Evolutionary conservation across 1,140 invertebrate genomes (phyloP).

Genomic region (Drosophila varians): DNA sequence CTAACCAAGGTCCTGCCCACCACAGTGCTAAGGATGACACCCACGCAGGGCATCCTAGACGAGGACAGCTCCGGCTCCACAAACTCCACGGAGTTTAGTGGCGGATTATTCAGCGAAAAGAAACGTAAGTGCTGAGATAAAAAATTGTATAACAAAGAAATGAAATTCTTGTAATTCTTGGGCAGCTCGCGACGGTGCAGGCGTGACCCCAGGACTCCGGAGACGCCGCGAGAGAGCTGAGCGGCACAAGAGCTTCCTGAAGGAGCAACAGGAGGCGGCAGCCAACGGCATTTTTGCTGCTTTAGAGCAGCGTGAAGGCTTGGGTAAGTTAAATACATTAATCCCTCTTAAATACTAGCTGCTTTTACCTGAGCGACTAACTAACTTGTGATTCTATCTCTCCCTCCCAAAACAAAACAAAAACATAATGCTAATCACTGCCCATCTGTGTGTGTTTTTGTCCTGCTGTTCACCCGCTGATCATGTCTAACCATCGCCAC

Average conservation of each 20-base stretch:
- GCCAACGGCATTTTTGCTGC: slow-evolving; percentile 85
- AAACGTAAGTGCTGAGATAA: slow-evolving; percentile 53
- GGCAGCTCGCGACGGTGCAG: slow-evolving; percentile 83
- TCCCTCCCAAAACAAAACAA: slow-evolving; percentile 27
- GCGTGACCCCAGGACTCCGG: slow-evolving; percentile 90
- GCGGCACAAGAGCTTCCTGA: slow-evolving; percentile 91
- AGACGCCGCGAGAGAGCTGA: slow-evolving; percentile 90
- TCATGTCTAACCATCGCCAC: slow-evolving; percentile 62
- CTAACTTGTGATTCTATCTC: slow-evolving; percentile 68
- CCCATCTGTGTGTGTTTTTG: slow-evolving; percentile 38
- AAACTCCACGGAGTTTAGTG: slow-evolving; percentile 76
- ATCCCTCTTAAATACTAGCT: slow-evolving; percentile 27
- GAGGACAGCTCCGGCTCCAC: slow-evolving; percentile 83
- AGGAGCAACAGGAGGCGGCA: slow-evolving; percentile 89
- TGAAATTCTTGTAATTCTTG: not conserved
- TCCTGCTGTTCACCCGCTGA: slow-evolving; percentile 68
- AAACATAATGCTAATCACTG: slow-evolving; percentile 55
- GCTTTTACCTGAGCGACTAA: slow-evolving; percentile 40
- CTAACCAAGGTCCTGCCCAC: slow-evolving; percentile 73
- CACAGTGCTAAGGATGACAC: slow-evolving; percentile 64
- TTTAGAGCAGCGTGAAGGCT: slow-evolving; percentile 84
- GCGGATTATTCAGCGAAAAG: slow-evolving; percentile 72
- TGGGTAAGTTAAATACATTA: slow-evolving; percentile 55
- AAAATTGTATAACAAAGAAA: not conserved
- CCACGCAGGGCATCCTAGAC: slow-evolving; percentile 78